Base-by-base conservation (phyloP, 2,888 invertebrate genomes). In the Halictus ligatus region DNA sequence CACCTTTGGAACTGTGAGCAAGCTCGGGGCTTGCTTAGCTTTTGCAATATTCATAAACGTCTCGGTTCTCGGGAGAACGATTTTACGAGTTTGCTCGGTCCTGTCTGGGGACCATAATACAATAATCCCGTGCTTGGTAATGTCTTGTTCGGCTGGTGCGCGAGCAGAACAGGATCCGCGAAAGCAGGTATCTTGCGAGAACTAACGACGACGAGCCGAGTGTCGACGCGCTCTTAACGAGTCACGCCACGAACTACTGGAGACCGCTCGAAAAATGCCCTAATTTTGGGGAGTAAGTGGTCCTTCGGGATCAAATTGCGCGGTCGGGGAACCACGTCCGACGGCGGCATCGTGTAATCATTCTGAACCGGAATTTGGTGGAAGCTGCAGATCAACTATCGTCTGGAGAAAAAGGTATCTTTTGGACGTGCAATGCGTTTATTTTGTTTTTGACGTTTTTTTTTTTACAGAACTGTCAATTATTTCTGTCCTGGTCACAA, bases 41-140 rank as follows among this genome's bases (percentile, higher is more conserved):
- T 67, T 67, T 67, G 67, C 35, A 29, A 35, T 67, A 67, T 67
- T 67, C 67, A 67, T 67, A 83, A 21, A 58, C 21, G 21, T 54
- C 54, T 58, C 35, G 7, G n/a, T 29, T n/a, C 60, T 35, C 58
- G n/a, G 12, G 48, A 79, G 60, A n/a, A 74, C 71, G 43, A 71
- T 71, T 74, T 75, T 72, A 78, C 67, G 29, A 67, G 67, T 67
- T 67, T 18, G 67, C 67, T 8, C 3, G 29, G 29, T 35, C 29
- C 18, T 67, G 67, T 67, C 67, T 71, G 12, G 82, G 35, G 67
- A 35, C 35, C 35, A 35, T 35, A 35, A 35, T 35, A 67, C 67
- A 67, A 67, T 67, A 35, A 67, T 35, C 35, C 67, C 67, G 67
- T 18, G 4, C 67, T 67, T 8, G 67, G 67, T 67, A 67, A 67